Conservation (phyloP, 1,140 invertebrate species). For the Gryon sp. region DNA sequence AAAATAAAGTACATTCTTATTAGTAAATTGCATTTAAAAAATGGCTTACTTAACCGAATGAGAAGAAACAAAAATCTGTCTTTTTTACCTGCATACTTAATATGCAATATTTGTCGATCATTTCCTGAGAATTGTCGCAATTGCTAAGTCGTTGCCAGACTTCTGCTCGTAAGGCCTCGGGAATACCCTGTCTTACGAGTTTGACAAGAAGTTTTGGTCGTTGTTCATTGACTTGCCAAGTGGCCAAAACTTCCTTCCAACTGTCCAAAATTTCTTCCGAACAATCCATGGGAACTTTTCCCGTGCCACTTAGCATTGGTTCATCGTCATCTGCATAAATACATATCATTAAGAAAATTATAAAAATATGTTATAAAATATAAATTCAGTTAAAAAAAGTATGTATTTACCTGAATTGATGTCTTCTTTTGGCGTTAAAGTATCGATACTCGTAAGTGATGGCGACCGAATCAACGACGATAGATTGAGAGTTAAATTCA, state of each 20-base stretch:
- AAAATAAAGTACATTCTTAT: constrained; percentile 31
- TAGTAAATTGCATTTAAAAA: neutral
- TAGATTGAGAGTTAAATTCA: constrained; percentile 87
- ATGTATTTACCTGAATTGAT: constrained; percentile 90
- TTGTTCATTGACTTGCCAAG: constrained; percentile 88
- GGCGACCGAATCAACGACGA: constrained; percentile 87
- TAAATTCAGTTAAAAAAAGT: no score
- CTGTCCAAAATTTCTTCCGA: constrained; percentile 93
- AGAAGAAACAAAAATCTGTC: no score
- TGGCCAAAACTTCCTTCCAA: constrained; percentile 94
- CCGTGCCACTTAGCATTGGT: constrained; percentile 96
- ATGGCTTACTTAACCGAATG: no score
- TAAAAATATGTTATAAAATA: no score
- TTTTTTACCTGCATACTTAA: constrained; percentile 82
- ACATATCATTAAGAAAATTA: constrained; percentile 7
- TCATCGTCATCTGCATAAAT: constrained; percentile 91
- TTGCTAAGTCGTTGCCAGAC: constrained; percentile 97
- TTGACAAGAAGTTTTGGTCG: constrained; percentile 87
- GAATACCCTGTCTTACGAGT: constrained; percentile 93
- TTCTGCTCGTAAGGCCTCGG: constrained; percentile 96
- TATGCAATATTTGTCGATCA: constrained; percentile 95
- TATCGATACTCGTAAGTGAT: constrained; percentile 86
- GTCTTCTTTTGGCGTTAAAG: constrained; percentile 88
- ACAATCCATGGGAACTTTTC: constrained; percentile 97
- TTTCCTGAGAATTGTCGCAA: constrained; percentile 88